Evolutionary conservation across 2,888 invertebrate species (phyloP).

Genomic region (Exocentrus adspersus): DNA sequence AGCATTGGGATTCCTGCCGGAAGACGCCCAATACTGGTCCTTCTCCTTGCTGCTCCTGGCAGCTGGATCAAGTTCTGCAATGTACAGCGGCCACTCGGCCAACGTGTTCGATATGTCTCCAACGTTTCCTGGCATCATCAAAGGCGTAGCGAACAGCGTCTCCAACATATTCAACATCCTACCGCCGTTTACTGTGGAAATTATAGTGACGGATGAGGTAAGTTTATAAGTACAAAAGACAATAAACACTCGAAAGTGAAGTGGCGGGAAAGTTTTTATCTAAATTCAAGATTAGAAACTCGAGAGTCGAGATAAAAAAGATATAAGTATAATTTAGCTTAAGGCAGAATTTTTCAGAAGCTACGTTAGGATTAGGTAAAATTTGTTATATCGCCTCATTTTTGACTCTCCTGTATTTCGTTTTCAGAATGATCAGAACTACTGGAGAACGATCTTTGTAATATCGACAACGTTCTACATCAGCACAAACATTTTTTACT

Average conservation of each 20-base stretch:
- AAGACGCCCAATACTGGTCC: conserved; percentile 61
- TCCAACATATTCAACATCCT: conserved; percentile 82
- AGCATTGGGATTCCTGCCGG: conserved; percentile 43
- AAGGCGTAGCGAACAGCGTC: conserved; percentile 86
- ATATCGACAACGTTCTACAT: conserved; percentile 77
- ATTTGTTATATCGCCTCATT: no score
- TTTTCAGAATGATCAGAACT: conserved; percentile 69
- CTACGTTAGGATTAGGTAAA: no score
- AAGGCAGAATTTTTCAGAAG: no score
- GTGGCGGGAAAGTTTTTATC: background rate
- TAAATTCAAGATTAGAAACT: no score
- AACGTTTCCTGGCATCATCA: conserved; percentile 82
- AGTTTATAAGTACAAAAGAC: conserved; percentile 45
- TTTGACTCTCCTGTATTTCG: no score
- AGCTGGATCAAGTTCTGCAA: conserved; percentile 78
- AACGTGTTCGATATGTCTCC: conserved; percentile 88
- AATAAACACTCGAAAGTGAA: no score
- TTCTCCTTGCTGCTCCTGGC: conserved; percentile 75
- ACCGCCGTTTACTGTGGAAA: conserved; percentile 77
- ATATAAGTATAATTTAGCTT: no score
- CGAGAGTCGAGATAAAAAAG: no score
- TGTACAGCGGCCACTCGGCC: conserved; percentile 78
- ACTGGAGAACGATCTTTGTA: conserved; percentile 82
- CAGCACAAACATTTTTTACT: conserved; percentile 73
- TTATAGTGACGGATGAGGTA: conserved; percentile 76